Evolutionary conservation across 2,113 vertebrate species (phyloP), one percentile per base, ranked within the genome.

Genomic region (Mus spicilegus): DNA sequence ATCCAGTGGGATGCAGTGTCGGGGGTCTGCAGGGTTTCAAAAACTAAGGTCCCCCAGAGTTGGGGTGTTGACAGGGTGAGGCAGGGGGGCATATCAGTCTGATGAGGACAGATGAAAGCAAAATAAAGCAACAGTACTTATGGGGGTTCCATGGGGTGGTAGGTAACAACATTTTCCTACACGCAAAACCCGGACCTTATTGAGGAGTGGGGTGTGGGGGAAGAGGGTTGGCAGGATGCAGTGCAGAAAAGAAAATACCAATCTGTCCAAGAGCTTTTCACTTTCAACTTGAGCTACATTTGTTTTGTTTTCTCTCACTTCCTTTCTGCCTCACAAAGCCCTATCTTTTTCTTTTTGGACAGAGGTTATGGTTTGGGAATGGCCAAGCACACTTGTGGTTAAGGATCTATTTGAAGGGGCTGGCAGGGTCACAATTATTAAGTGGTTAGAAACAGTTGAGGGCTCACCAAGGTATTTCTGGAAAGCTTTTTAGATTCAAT

Each of bases 291-390:
- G 90, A 97, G 88, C 97, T 95, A 76, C 96, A 56, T 97, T 97
- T 97, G 97, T 97, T 98, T 97, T 97, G 97, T 97, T 98, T 97
- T 96, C 95, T 97, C 96, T 93, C 85, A 77, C 95, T 97, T 98
- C 97, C 97, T 97, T 97, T 97, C 92, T 86, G 96, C 96, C 97
- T 95, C 96, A 95, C 89, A 96, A 95, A 97, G 96, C 97, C 92
- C 94, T 96, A 80, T 97, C 95, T 98, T 96, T 98, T 96, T n/a
- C 91, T 97, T 95, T 82, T 84, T 89, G 94, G 97, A 95, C 92
- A 51, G 95, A 95, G 77, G 96, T 88, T 92, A 95, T 49, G 96
- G 93, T 94, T 97, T 97, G 95, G 97, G 94, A 96, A 96, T 90
- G 92, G 95, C 94, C 97, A 95, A 93, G 85, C 97, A 93, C 92